Conservation (phyloP, 2,113 vertebrate species). For the Pagrus major region DNA sequence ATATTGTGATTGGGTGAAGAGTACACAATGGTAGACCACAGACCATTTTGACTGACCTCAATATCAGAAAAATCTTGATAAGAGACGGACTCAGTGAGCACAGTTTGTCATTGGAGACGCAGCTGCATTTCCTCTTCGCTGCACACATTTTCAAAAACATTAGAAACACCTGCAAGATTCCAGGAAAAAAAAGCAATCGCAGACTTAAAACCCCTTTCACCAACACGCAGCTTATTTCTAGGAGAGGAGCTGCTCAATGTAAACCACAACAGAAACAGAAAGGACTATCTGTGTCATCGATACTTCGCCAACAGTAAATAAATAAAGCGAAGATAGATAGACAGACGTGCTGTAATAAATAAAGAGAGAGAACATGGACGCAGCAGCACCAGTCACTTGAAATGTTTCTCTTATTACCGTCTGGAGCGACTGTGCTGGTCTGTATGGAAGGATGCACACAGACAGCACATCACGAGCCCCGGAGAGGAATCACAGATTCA, state of each 20-base stretch:
- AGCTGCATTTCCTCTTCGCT: neutral
- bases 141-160: neutral
- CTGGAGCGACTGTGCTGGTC: slow-evolving; percentile 4
- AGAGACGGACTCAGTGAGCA: neutral
- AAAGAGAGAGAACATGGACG: neutral
- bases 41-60: neutral
- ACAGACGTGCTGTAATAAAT: slow-evolving; percentile 35
- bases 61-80: neutral
- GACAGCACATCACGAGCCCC: slow-evolving; percentile 53
- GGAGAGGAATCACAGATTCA: slow-evolving; percentile 56
- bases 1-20: too few species aligned
- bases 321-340: neutral
- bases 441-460: slow-evolving; percentile 43
- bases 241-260: too few species aligned
- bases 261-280: neutral
- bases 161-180: neutral
- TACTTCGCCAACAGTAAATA: neutral
- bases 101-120: neutral
- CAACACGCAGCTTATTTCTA: too few species aligned
- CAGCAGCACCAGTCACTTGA: neutral
- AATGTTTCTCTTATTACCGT: slow-evolving; percentile 12
- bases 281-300: neutral
- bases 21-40: neutral
- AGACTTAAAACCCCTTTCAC: too few species aligned
- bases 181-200: neutral